Base-by-base conservation (phyloP, 53 echinoderm and acorn worm species). In the Pentamera pediparva region DNA sequence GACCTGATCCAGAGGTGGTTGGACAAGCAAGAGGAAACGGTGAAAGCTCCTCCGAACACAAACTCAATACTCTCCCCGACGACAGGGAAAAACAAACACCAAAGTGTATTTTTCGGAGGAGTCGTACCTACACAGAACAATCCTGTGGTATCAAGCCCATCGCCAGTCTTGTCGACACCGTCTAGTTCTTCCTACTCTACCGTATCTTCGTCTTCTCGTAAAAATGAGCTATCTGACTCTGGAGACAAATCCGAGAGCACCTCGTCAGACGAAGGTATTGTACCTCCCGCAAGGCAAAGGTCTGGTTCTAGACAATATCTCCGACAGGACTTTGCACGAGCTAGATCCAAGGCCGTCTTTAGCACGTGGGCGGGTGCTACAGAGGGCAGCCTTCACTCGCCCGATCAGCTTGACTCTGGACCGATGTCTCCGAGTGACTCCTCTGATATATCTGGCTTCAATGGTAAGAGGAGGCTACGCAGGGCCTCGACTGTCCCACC, bases 251-350 rank as follows among this genome's bases (percentile, higher is more conserved):
- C 81, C 0, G 83, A 86, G 35, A 85, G 79, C 37, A 79, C 67
- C 19, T 81, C 84, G 11, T 78, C 82, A 1, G 85, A 85, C 56
- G 90, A 89, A 56, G 76, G 86, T 4, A 80, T 74, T 36, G 76
- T 59, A 20, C 79, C 65, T 43, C 84, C 83, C 17, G 80, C 83
- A n/a, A 65, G 98, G 78, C 91, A 87, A 18, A 45, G 98, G 13
- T 98, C 98, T 47, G 91, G 90, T 21, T 98, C 98, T 34, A 86
- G 85, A 65, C 98, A 98, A 59, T 98, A 91, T 36, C 84, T 98
- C 4, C 61, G 98, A 31, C 98, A 98, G 55, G 98, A 98, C 69
- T 98, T 98, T 52, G 98, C 98, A 18, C 85, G 82, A 36, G 88
- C 98, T 12, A 79, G 88, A 54, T 87, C 98, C 15, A 85, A 89